Base-by-base conservation (phyloP, 2,888 invertebrate species). In the Pecten maximus region DNA sequence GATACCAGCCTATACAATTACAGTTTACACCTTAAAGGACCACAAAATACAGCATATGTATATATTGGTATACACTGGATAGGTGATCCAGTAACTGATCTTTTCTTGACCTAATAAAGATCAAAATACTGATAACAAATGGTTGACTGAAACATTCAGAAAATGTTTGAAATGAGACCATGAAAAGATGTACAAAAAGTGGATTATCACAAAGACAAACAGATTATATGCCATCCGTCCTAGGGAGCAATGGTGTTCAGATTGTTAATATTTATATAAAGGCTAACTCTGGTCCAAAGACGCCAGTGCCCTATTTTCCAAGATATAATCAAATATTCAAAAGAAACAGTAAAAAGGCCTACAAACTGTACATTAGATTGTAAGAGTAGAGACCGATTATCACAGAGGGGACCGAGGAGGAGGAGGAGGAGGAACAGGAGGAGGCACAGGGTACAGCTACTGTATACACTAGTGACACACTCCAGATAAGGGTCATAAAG, bases 401-500 rank as follows among this genome's bases (percentile, higher is more conserved):
- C 74, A 28, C 74, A 74, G 74, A 74, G 74, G 74, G 74, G 74
- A 74, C 74, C 23, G 35, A 23, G 2, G 12, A 35, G 28, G 74
- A 35, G 74, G 74, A 35, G 74, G 74, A 74, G 74, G 74, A 35
- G 74, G 60, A 23, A 54, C 23, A 35, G 74, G 28, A 8, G 28
- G 74, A 23, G 74, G 28, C 74, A 74, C 74, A 74, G 74, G 74
- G 74, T 74, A 74, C 74, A 74, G 74, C 74, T 74, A 74, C 74
- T 74, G 74, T 74, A 74, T 74, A 74, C 74, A 74, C 74, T 74
- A 74, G 74, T 74, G 74, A 74, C 74, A 74, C 74, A 74, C 74
- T 35, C 74, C 74, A 74, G 74, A 74, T 74, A 74, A 74, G 74
- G 74, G 74, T 74, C 74, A 74, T 74, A 74, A 74, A 74, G 74